phyloP scores from a whole-genome alignment of 2,113 vertebrate genomes.

The Amphiprion ocellaris region DNA sequence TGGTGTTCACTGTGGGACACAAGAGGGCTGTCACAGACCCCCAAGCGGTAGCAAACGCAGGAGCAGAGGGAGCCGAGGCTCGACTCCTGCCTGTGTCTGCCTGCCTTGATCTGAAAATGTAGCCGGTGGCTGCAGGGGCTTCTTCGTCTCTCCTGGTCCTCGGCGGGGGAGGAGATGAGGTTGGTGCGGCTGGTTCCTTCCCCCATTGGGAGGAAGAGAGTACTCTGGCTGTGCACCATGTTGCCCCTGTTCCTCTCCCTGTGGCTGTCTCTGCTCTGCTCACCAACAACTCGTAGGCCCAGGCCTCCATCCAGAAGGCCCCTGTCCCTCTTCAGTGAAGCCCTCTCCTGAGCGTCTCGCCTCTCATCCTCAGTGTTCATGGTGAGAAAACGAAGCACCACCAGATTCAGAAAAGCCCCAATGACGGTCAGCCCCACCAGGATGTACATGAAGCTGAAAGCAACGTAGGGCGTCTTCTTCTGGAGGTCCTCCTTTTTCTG shows the following conservation, averaged over 20 bases:
- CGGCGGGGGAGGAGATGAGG: conserved; percentile 87
- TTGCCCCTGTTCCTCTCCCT: conserved; percentile 56
- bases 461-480: conserved; percentile 94
- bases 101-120: conserved; percentile 62
- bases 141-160: conserved; percentile 74
- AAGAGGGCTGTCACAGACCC: conserved; percentile 81
- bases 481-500: conserved; percentile 96
- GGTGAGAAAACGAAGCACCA: conserved; percentile 95
- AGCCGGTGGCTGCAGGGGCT: conserved; percentile 65
- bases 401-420: conserved; percentile 96
- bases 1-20: conserved; percentile 81
- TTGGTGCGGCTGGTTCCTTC: conserved; percentile 92
- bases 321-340: conserved; percentile 84
- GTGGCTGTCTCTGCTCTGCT: conserved; percentile 48
- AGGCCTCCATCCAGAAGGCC: conserved; percentile 79
- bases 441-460: conserved; percentile 99
- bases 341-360: conserved; percentile 88
- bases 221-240: conserved; percentile 80
- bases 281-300: conserved; percentile 46
- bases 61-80: conserved; percentile 87
- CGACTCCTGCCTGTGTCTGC: conserved; percentile 54
- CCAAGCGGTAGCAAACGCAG: conserved; percentile 88
- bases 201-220: conserved; percentile 87
- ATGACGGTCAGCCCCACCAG: conserved; percentile 95
- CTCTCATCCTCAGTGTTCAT: conserved; percentile 92